Conservation (phyloP, 2,113 vertebrate genomes). For the Pungitius pungitius region DNA sequence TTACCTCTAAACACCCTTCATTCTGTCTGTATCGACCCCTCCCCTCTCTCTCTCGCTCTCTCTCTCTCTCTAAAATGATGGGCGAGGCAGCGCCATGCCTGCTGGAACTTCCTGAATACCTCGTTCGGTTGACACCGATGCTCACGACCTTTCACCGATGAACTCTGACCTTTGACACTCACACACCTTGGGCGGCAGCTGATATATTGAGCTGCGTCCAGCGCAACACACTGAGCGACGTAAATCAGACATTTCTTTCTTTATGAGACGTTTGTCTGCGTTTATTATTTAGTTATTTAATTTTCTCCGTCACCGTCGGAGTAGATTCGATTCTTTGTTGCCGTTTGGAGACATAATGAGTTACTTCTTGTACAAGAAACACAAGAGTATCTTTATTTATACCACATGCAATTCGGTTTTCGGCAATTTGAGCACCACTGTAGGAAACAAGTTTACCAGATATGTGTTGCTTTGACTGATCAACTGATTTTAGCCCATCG, state of each 20-base stretch:
- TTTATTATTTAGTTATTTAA: not conserved
- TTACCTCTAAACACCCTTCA: slow-evolving; percentile 63
- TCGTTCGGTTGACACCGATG: slow-evolving; percentile 52
- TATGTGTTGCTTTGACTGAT: no score
- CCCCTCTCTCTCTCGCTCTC: slow-evolving; percentile 5
- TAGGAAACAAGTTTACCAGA: no score
- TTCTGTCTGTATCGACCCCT: slow-evolving; percentile 25
- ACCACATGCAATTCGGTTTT: not conserved
- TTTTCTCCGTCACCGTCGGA: no score
- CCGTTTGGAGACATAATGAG: not conserved
- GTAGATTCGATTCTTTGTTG: not conserved
- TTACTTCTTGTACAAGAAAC: not conserved
- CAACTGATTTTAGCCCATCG: not conserved
- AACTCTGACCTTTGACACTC: slow-evolving; percentile 58
- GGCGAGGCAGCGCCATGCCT: slow-evolving; percentile 33
- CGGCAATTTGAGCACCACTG: not conserved
- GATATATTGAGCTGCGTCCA: slow-evolving; percentile 46
- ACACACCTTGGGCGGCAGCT: slow-evolving; percentile 38
- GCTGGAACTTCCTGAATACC: slow-evolving; percentile 66
- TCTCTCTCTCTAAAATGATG: slow-evolving; percentile 31
- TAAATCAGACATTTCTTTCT: not conserved
- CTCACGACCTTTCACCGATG: slow-evolving; percentile 59
- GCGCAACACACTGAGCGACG: not conserved
- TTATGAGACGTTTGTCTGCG: not conserved
- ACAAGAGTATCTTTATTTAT: not conserved